Base-by-base conservation (phyloP, 2,888 invertebrate species). In the Prosapia bicincta region DNA sequence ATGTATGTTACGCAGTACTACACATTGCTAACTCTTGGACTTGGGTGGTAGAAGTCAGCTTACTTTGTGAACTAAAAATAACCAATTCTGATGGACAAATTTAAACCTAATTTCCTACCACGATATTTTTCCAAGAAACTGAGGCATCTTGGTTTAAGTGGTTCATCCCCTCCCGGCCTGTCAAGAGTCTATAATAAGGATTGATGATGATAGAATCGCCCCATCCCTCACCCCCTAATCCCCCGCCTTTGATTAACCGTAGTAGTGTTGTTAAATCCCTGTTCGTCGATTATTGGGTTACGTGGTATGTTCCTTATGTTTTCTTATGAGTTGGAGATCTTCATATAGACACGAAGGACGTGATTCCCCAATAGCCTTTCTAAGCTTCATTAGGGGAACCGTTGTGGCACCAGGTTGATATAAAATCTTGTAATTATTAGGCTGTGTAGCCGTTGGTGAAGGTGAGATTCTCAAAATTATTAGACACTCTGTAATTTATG, bases 171-270 rank as follows among this genome's bases (percentile, higher is more conserved):
- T 13, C 20, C 30, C 15, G 23, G 25, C 70, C 10, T 25, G 70
- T 26, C 25, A 69, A 28, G 38, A 32, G 74, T 66, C 71, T 71
- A 67, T 78, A 78, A 78, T 78, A 76, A 78, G 78, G 75, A 78
- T 78, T 78, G 78, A 78, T 78, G 78, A 78, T 76, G 78, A 78
- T 76, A 78, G 76, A 76, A 78, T 74, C 78, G 66, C 71, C 78
- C 70, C 54, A 24, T 25, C 71, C 72, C 72, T 69, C 76, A n/a
- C n/a, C 65, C 67, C n/a, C 72, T 65, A 25, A 28, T 70, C 70
- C 54, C 30, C 69, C 73, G 26, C 15, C 72, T 72, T 72, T 72
- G 72, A 72, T 72, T 72, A 72, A 72, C 72, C 66, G 67, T 72
- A 72, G 72, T 67, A 67, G 72, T 67, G 54, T 54, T 54, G 54